phyloP scores from a whole-genome alignment of 2,113 vertebrate genomes.

The Cyanocitta stelleri region DNA sequence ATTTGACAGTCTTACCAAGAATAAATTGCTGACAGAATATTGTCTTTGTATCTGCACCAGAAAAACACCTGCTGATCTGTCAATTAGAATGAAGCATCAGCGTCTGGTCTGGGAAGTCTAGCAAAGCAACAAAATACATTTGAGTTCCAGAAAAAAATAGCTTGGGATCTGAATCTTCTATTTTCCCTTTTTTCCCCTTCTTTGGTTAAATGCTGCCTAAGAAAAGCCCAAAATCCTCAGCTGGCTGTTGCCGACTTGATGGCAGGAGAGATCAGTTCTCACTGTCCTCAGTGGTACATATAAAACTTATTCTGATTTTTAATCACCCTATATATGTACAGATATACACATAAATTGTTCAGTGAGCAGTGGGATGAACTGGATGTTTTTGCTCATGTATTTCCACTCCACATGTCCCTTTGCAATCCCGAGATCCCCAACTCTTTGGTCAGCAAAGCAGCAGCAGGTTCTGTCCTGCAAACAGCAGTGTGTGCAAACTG shows the following conservation, averaged over 20 bases:
- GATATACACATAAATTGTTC: not conserved
- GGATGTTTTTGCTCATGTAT: not conserved
- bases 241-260: not conserved
- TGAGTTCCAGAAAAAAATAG: not conserved
- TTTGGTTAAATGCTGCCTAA: not conserved
- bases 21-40: not conserved
- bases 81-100: not conserved
- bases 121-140: not conserved
- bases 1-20: not conserved
- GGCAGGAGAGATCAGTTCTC: not conserved
- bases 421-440: not conserved
- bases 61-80: not conserved
- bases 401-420: fast-evolving
- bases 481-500: not conserved
- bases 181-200: not conserved
- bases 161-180: not conserved
- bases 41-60: not conserved
- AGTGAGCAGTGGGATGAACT: not conserved
- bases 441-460: not conserved
- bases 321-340: not conserved
- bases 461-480: not conserved
- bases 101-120: not conserved
- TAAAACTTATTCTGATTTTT: not conserved
- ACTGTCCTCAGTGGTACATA: not conserved
- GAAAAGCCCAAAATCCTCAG: not conserved